Percentiles rank a stretch among this genome's conserved stretches.
phyloP scores from a whole-genome alignment of 2,113 vertebrate species.

The Carassius auratus region DNA sequence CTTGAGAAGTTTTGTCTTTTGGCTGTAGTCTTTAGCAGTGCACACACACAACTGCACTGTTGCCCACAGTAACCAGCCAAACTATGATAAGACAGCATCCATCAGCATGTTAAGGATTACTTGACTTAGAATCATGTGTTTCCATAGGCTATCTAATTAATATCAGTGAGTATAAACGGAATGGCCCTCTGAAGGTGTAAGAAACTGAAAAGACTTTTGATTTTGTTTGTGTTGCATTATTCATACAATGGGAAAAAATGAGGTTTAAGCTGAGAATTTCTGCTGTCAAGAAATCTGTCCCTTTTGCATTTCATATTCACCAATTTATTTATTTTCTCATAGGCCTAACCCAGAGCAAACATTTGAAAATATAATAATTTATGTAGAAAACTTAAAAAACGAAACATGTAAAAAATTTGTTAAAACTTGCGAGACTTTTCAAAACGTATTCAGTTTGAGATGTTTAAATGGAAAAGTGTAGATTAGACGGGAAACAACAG shows the following conservation, averaged over 20 bases:
- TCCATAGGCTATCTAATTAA: background rate
- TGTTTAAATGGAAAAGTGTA: too few species aligned
- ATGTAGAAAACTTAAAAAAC: too few species aligned
- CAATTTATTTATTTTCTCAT: too few species aligned
- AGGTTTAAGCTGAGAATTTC: too few species aligned
- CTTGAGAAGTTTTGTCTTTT: conserved; percentile 44
- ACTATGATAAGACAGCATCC: background rate
- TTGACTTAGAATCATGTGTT: background rate
- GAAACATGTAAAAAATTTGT: too few species aligned
- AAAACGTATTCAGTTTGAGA: too few species aligned
- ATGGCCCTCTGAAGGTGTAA: background rate
- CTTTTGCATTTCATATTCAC: too few species aligned
- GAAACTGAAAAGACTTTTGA: background rate
- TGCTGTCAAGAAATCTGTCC: too few species aligned
- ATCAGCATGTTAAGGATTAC: background rate
- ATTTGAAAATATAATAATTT: too few species aligned
- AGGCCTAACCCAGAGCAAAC: too few species aligned
- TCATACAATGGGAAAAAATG: background rate
- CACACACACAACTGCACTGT: conserved; percentile 16
- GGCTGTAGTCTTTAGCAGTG: background rate
- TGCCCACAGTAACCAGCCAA: conserved; percentile 38
- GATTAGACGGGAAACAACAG: too few species aligned
- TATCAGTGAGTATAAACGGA: background rate
- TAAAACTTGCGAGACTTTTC: too few species aligned
- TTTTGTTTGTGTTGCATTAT: background rate